phyloP scores from a whole-genome alignment of 2,113 vertebrate genomes.

The Suricata suricatta region DNA sequence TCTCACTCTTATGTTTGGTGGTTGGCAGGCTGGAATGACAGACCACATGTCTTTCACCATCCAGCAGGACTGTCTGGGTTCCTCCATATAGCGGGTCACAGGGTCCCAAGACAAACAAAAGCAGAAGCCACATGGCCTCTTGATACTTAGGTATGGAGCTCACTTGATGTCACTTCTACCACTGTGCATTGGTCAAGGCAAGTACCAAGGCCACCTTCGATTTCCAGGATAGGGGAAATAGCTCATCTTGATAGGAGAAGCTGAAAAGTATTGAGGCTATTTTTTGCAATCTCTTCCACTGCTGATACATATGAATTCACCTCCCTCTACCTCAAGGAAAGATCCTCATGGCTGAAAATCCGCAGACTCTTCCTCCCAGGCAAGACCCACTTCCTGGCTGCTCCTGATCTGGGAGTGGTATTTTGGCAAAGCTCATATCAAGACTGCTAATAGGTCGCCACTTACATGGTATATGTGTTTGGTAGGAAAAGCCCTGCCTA shows the following conservation, averaged over 20 bases:
- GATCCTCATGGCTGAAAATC: neutral
- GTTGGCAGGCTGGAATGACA: neutral
- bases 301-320: neutral
- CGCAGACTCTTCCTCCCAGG: neutral
- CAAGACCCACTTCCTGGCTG: neutral
- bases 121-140: neutral
- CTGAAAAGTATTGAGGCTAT: neutral
- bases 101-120: neutral
- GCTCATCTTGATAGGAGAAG: neutral
- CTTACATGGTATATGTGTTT: neutral
- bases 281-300: neutral
- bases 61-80: neutral
- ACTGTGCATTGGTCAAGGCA: neutral
- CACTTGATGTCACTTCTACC: neutral
- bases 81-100: neutral
- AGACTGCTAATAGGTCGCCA: neutral
- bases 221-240: neutral
- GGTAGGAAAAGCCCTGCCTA: neutral
- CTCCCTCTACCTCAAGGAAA: neutral
- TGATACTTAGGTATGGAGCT: neutral
- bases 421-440: slow-evolving; percentile 26
- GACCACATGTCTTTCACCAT: neutral
- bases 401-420: neutral
- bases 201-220: neutral
- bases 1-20: neutral